Evolutionary conservation across 2,113 vertebrate species (phyloP).

Genomic region (Trogon surrucura): DNA sequence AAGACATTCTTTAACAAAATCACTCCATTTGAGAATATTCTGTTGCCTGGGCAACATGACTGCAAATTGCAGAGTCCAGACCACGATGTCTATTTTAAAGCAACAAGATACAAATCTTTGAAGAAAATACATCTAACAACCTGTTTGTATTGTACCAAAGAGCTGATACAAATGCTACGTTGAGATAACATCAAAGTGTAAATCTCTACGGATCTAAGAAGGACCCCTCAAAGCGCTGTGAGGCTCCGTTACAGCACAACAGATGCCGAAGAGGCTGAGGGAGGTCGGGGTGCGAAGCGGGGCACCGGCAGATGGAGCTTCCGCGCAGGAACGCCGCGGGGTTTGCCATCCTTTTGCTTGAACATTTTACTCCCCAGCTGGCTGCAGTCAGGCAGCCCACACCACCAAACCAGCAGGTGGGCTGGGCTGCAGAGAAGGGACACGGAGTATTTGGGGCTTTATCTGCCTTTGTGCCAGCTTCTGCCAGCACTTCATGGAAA

Average conservation of each 20-base stretch:
- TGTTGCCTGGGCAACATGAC: constrained; percentile 30
- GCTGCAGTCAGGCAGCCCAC: accelerated
- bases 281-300: accelerated
- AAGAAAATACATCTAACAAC: not conserved
- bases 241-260: accelerated
- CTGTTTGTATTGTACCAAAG: not conserved
- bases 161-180: not conserved
- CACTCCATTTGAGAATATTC: not conserved
- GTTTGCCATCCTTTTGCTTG: not conserved
- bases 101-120: not conserved
- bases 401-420: not conserved
- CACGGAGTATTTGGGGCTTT: accelerated
- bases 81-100: not conserved
- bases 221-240: accelerated
- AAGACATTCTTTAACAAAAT: not conserved
- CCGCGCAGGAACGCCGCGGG: too few species aligned
- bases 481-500: not conserved
- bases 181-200: not conserved
- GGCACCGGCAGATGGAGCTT: not conserved
- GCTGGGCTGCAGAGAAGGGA: not conserved
- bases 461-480: not conserved
- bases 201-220: not conserved
- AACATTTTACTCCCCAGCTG: not conserved
- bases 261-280: not conserved
- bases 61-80: not conserved